Conservation (phyloP, 2,888 invertebrate species). For the Platycheirus rosarum region DNA sequence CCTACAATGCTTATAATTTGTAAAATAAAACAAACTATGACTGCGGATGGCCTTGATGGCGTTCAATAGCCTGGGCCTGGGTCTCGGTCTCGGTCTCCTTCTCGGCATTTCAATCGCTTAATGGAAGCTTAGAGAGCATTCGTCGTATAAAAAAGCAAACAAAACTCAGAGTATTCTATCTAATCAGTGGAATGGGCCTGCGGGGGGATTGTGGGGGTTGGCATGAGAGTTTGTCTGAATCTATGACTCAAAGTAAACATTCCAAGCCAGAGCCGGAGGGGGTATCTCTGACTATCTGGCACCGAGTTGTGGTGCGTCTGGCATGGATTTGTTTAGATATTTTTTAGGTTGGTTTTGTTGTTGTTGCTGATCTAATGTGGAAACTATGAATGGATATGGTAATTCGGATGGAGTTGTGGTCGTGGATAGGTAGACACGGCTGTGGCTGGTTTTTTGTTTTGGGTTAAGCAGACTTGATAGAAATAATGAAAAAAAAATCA, state of each 20-base stretch:
- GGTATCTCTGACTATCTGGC: conserved; percentile 5
- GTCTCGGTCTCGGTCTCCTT: conserved; percentile 29
- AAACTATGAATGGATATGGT: conserved; percentile 59
- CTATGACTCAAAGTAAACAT: conserved; percentile 58
- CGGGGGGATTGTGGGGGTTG: background rate
- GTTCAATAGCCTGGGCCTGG: conserved; percentile 60
- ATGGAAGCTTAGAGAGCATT: conserved; percentile 49
- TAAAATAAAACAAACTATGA: conserved; percentile 62
- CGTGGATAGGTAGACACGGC: background rate
- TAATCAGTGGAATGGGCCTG: conserved; percentile 47
- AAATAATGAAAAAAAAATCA: conserved; percentile 25
- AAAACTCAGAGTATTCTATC: conserved; percentile 62
- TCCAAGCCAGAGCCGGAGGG: conserved; percentile 5
- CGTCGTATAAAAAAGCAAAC: conserved; percentile 25
- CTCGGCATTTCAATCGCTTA: conserved; percentile 42
- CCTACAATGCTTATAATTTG: background rate
- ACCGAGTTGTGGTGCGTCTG: conserved; percentile 41
- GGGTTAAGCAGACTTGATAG: background rate
- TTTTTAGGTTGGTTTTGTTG: conserved; percentile 6
- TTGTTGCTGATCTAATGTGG: conserved; percentile 53
- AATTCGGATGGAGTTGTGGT: conserved; percentile 7
- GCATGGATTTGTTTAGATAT: conserved; percentile 2
- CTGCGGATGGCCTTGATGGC: conserved; percentile 54
- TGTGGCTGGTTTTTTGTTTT: background rate
- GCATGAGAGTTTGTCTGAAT: conserved; percentile 30